These are phyloP conservation scores for Cladorhizidae sp. DNA, from an alignment of 37 sponge, comb jelly and placozoan genomes.

Conservation along the genomic window DNA sequence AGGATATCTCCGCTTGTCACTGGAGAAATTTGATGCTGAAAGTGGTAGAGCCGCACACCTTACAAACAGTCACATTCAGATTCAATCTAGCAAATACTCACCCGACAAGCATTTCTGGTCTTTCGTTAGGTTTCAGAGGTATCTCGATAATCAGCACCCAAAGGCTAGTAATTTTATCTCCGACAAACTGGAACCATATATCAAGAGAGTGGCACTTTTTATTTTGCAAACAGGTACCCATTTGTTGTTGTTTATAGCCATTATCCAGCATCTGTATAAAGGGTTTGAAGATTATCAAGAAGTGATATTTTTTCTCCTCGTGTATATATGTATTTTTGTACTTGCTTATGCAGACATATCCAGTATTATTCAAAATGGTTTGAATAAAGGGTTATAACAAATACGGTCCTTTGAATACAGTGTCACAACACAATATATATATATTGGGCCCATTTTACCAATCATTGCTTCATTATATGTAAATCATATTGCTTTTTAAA, in stretches of 20 bases:
- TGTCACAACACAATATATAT: background rate
- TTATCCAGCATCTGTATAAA: too few relatives aligned
- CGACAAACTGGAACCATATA: conserved; percentile 50
- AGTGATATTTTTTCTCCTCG: background rate
- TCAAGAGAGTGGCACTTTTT: conserved; percentile 71
- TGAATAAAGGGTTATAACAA: background rate
- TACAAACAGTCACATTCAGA: conserved; percentile 88
- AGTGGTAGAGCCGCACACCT: conserved; percentile 57
- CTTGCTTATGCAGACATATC: background rate
- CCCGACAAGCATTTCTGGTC: conserved; percentile 82
- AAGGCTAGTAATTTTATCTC: conserved; percentile 59
- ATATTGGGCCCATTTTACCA: too few relatives aligned
- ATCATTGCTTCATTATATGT: too few relatives aligned
- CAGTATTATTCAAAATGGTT: background rate
- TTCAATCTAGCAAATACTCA: conserved; percentile 7
- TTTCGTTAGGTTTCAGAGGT: conserved; percentile 66
- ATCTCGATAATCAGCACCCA: conserved; percentile 56
- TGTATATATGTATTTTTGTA: background rate
- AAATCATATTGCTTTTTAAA: background rate
- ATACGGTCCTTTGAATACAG: background rate
- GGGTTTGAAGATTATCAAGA: too few relatives aligned
- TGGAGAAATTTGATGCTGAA: conserved; percentile 47
- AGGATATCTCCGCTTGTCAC: conserved; percentile 75
- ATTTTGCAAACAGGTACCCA: conserved; percentile 72
- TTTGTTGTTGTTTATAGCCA: too few relatives aligned